A percentile compares a stretch with the other conserved stretches of the same genome.
These are phyloP conservation scores for Maccullochella peelii DNA, from an alignment of 2,113 vertebrate genomes.

Conservation along the genomic window DNA sequence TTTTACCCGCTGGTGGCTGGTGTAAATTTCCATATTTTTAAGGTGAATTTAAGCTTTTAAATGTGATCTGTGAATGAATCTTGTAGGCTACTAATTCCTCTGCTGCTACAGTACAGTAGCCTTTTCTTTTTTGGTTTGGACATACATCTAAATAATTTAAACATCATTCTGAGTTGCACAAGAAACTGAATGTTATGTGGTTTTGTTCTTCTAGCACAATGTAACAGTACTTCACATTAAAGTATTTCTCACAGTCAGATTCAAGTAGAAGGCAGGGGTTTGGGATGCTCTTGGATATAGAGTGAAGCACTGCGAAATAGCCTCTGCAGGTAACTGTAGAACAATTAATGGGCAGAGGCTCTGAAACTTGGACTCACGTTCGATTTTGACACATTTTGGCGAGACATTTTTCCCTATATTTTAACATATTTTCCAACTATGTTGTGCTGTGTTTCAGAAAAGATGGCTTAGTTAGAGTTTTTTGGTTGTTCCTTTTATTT, in stretches of 20 bases:
- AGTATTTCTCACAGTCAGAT: not conserved
- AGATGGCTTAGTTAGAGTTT: not conserved
- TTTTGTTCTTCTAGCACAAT: not conserved
- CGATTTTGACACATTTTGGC: not conserved
- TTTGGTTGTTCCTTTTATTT: not conserved
- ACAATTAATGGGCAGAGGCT: conserved; percentile 22
- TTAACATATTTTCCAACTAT: not conserved
- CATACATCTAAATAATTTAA: conserved; percentile 8
- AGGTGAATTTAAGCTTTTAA: not conserved
- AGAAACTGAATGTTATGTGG: not conserved
- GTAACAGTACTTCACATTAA: not conserved
- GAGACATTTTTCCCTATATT: not conserved
- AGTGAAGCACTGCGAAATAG: conserved; percentile 7
- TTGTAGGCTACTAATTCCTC: too few species aligned
- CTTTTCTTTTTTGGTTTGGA: not conserved
- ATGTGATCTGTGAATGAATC: not conserved
- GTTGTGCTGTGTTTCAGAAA: conserved; percentile 25
- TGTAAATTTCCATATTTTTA: too few species aligned
- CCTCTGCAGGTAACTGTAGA: conserved; percentile 18
- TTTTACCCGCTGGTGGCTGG: too few species aligned
- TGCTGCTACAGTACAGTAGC: too few species aligned
- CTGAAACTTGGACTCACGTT: conserved; percentile 4
- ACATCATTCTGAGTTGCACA: not conserved
- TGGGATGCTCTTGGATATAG: not conserved
- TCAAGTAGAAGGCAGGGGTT: not conserved